Evolutionary conservation across 2,888 invertebrate species (phyloP), one percentile per base, ranked within the genome.

Genomic region (Drosophila vallismaia): DNA sequence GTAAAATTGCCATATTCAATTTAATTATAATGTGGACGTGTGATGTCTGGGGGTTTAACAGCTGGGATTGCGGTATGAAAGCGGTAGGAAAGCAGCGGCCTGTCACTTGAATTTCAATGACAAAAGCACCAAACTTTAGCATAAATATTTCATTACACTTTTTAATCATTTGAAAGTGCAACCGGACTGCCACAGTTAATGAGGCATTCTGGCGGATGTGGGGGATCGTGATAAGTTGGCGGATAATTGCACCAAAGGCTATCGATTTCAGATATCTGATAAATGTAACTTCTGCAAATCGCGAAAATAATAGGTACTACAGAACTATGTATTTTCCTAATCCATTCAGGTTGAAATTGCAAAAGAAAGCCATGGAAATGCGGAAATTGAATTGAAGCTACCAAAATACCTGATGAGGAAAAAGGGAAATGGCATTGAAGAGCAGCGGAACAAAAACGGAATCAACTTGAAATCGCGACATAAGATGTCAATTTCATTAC

Each of bases 401-500:
- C 57, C 14, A 29, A 4, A 7, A 28, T 26, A 40, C 46, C 52
- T 59, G 72, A 80, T 86, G 75, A 74, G 42, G 74, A 71, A 73
- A 48, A 38, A 55, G 28, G 28, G 51, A 60, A 75, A 59, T 42
- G 68, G 28, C 55, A 59, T 26, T 56, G 45, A 36, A 54, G 51
- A 14, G 46, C 33, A 14, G 46, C 33, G 64, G 64, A 66, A 66
- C 64, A 69, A 63, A 71, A 58, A 70, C 31, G 66, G 71, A 85
- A 79, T 72, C 76, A 82, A 67, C 71, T 77, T 74, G 81, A 74
- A 84, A 86, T 79, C 86, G 81, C 81, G 86, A 75, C 74, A 76
- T 76, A 76, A 86, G 79, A 85, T 86, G 86, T 85, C 84, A 84
- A 86, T 86, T 85, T 85, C 86, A 84, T 85, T 85, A 85, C 78